phyloP scores from a whole-genome alignment of 1,140 invertebrate genomes.

The Penaeus vannamei region DNA sequence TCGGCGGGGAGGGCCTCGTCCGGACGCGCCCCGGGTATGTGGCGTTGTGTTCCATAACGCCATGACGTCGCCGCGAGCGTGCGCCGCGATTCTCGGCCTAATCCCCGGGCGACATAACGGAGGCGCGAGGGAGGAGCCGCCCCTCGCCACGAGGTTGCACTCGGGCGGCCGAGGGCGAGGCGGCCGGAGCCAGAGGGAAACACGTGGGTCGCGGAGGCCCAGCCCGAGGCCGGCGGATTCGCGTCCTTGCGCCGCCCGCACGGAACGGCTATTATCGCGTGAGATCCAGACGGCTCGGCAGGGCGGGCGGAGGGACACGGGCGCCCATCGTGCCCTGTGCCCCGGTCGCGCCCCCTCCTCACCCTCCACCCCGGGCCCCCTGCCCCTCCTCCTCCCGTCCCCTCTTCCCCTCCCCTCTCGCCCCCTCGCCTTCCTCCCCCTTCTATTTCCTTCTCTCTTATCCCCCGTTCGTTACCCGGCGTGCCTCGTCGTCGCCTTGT shows the following conservation, averaged over 20 bases:
- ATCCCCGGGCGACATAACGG: neutral
- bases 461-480: neutral
- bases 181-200: too few species aligned
- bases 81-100: slow-evolving; percentile 1
- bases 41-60: slow-evolving; percentile 25
- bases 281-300: too few species aligned
- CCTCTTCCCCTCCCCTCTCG: neutral
- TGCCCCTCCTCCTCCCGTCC: neutral
- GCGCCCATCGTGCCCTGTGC: too few species aligned
- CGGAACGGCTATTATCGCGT: too few species aligned
- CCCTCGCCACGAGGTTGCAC: neutral
- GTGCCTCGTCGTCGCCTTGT: slow-evolving; percentile 8
- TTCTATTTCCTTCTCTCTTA: neutral
- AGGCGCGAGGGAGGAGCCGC: neutral
- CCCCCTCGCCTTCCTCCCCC: neutral
- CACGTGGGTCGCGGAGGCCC: too few species aligned
- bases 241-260: too few species aligned
- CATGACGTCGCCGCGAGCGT: neutral
- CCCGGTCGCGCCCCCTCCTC: too few species aligned
- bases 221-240: too few species aligned
- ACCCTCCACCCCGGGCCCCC: neutral
- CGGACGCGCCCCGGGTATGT: neutral
- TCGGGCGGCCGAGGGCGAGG: neutral
- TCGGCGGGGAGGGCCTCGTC: neutral
- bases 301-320: too few species aligned